Evolutionary conservation across 1,140 invertebrate genomes (phyloP).

Genomic region (Lamellibrachia luymesi): DNA sequence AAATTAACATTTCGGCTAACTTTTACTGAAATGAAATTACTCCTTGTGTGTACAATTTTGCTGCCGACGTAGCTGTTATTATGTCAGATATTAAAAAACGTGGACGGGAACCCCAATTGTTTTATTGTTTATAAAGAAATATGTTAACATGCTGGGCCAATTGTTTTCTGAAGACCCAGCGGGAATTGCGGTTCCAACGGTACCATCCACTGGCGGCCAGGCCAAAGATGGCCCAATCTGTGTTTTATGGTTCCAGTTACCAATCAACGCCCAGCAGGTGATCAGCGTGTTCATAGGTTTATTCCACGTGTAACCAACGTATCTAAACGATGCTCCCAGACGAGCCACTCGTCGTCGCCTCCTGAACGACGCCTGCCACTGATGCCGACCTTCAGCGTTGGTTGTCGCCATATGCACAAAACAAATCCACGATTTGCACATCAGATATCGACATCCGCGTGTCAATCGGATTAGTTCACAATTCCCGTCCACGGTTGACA

Average conservation of each 20-base stretch:
- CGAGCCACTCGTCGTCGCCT: neutral
- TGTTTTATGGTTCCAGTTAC: neutral
- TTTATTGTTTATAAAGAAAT: neutral
- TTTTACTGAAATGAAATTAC: too few relatives aligned
- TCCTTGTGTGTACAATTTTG: too few relatives aligned
- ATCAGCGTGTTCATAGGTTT: neutral
- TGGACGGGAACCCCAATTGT: too few relatives aligned
- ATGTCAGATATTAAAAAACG: too few relatives aligned
- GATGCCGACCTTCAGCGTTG: neutral
- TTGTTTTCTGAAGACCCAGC: neutral
- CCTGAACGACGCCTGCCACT: neutral
- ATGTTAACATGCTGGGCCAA: neutral
- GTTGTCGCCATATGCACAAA: neutral
- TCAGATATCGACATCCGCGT: neutral
- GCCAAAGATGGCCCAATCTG: neutral
- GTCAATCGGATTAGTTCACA: neutral
- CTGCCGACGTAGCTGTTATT: too few relatives aligned
- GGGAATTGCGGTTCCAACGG: neutral
- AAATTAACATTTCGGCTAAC: too few relatives aligned
- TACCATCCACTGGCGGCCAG: neutral
- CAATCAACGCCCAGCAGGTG: neutral
- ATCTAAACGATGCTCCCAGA: neutral
- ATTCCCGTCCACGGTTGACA: neutral
- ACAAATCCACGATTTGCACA: neutral
- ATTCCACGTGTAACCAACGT: neutral